Percentiles rank a stretch among this genome's conserved stretches.
Conservation (phyloP, 2,113 vertebrate genomes). For the Peromyscus maniculatus region DNA sequence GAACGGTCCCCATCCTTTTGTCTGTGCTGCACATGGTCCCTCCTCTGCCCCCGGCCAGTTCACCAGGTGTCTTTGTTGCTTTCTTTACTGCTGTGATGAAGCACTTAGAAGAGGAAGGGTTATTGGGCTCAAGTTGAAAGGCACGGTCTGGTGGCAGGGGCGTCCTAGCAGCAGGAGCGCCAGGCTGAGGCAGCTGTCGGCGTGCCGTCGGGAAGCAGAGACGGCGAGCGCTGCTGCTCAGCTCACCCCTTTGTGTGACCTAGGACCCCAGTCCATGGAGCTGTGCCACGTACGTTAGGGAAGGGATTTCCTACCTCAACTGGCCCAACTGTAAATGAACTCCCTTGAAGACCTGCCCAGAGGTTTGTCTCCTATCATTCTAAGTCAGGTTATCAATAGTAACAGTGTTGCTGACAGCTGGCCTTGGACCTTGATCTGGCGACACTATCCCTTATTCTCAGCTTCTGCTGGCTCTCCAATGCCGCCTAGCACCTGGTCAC, state of each 20-base stretch:
- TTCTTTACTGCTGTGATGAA: not conserved
- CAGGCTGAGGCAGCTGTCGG: not conserved
- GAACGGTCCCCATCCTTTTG: not conserved
- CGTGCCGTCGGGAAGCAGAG: not conserved
- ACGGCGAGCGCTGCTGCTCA: not conserved
- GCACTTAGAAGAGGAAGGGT: too few relatives aligned
- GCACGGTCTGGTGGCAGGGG: not conserved
- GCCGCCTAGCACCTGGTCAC: not conserved
- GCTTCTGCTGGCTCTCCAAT: not conserved
- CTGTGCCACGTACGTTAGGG: not conserved
- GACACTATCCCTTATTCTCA: not conserved
- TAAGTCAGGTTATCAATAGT: not conserved
- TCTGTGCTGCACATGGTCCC: too few relatives aligned
- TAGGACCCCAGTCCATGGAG: not conserved
- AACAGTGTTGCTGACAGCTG: not conserved
- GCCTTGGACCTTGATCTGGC: not conserved
- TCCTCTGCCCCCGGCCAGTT: too few relatives aligned
- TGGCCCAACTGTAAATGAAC: too few relatives aligned
- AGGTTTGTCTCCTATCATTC: not conserved
- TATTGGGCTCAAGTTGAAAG: not conserved
- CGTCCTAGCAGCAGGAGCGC: not conserved
- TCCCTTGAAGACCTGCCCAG: not conserved
- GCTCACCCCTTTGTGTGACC: too few relatives aligned
- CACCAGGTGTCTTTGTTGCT: too few relatives aligned
- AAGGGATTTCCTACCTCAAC: too few relatives aligned